phyloP scores from a whole-genome alignment of 2,797 vertebrate species.

The Sebastes jordani region DNA sequence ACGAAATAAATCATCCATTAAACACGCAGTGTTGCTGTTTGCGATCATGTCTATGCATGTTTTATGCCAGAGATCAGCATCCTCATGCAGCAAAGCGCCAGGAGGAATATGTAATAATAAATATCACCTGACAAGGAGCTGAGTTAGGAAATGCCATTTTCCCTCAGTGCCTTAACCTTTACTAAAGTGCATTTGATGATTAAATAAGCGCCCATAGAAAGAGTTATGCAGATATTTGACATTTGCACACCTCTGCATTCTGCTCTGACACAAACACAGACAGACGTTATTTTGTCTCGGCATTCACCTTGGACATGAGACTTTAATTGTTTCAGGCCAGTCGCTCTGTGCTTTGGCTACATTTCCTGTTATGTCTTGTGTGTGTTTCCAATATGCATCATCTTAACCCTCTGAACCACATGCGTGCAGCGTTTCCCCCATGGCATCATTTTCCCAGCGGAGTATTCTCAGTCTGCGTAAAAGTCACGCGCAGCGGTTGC shows the following conservation, averaged over 20 bases:
- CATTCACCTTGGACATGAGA: slow-evolving; percentile 22
- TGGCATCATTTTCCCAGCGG: slow-evolving; percentile 26
- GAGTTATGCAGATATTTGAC: not conserved
- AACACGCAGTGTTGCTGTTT: not conserved
- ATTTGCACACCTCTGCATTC: not conserved
- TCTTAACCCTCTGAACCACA: slow-evolving; percentile 16
- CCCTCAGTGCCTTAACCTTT: not conserved
- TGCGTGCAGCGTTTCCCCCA: slow-evolving; percentile 10
- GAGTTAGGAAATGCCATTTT: not conserved
- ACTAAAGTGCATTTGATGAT: not conserved
- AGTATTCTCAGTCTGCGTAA: slow-evolving; percentile 12
- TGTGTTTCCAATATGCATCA: slow-evolving; percentile 19
- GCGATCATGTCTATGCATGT: not conserved
- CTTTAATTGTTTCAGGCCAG: not conserved
- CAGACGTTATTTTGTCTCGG: slow-evolving; percentile 17
- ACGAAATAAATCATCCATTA: not conserved
- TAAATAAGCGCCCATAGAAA: not conserved
- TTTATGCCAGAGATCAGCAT: not conserved
- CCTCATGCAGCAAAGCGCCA: not conserved
- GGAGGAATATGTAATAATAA: not conserved
- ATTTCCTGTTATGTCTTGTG: slow-evolving; percentile 33
- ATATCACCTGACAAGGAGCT: not conserved
- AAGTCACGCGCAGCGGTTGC: slow-evolving; percentile 6
- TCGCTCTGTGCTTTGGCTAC: slow-evolving; percentile 36
- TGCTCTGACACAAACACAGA: not conserved